These are phyloP conservation scores for Actinia tenebrosa DNA, from an alignment of 64 coral and sea anemone genomes.

Conservation along the genomic window DNA sequence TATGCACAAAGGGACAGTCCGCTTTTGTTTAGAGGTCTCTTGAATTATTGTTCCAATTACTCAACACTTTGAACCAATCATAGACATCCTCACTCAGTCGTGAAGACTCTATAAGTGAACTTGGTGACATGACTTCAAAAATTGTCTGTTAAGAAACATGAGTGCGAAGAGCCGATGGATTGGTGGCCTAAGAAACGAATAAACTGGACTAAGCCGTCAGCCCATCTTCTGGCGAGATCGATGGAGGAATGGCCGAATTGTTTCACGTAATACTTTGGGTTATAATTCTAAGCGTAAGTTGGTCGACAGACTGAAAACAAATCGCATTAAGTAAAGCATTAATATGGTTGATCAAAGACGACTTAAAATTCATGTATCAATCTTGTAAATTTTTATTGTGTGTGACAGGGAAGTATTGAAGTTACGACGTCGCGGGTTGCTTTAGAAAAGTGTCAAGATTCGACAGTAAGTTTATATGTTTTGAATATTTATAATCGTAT, in stretches of 20 bases:
- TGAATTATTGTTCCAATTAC: conserved; percentile 18
- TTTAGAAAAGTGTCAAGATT: conserved; percentile 14
- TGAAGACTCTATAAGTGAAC: conserved; percentile 9
- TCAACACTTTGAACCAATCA: conserved; percentile 15
- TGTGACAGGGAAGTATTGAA: background rate
- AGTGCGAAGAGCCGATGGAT: background rate
- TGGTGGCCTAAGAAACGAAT: background rate
- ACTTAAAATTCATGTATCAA: background rate
- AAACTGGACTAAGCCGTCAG: background rate
- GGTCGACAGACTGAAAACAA: background rate
- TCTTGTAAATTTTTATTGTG: background rate
- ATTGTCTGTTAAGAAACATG: conserved; percentile 14
- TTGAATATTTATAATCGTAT: background rate
- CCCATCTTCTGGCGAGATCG: background rate
- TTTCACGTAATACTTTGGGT: background rate
- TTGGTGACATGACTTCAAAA: conserved; percentile 10
- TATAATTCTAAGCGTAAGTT: background rate
- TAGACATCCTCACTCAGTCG: background rate
- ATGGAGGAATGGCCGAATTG: background rate
- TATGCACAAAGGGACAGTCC: background rate
- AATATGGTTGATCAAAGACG: background rate
- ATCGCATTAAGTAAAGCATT: background rate
- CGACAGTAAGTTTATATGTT: conserved; percentile 8
- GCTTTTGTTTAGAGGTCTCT: background rate
- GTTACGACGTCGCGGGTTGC: background rate